These are phyloP conservation scores for Gymnocephalus cernua DNA, from an alignment of 2,113 vertebrate species.

Conservation along the genomic window DNA sequence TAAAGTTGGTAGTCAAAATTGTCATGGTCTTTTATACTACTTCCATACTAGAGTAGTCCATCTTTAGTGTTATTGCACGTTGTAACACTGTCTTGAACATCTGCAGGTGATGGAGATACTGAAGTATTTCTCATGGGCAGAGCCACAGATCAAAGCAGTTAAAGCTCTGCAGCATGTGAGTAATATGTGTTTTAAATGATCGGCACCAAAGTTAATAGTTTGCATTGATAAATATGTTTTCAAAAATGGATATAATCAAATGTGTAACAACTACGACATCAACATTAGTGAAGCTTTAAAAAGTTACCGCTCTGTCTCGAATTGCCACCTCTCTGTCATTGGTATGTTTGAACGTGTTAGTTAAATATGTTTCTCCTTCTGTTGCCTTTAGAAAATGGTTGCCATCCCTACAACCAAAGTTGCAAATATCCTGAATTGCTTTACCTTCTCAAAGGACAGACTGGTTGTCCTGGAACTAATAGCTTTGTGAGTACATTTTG, in stretches of 20 bases:
- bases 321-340: background rate
- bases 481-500: conserved; percentile 91
- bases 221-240: background rate
- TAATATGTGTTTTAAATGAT: conserved; percentile 28
- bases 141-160: conserved; percentile 96
- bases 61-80: background rate
- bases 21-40: background rate
- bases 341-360: background rate
- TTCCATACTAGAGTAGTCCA: background rate
- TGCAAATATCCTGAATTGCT: conserved; percentile 96
- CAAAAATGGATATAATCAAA: background rate
- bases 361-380: conserved; percentile 29
- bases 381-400: conserved; percentile 94
- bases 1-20: background rate
- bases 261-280: background rate
- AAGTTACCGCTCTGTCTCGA: background rate
- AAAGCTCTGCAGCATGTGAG: conserved; percentile 98
- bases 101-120: conserved; percentile 95
- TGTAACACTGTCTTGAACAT: conserved; percentile 26
- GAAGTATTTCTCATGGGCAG: conserved; percentile 98
- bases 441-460: conserved; percentile 97
- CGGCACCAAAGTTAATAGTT: background rate
- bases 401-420: conserved; percentile 96
- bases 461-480: conserved; percentile 93
- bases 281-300: background rate